Evolutionary conservation across 1,140 invertebrate genomes (phyloP), one percentile per base, ranked within the genome.

Genomic region (Parapsyche elsis): DNA sequence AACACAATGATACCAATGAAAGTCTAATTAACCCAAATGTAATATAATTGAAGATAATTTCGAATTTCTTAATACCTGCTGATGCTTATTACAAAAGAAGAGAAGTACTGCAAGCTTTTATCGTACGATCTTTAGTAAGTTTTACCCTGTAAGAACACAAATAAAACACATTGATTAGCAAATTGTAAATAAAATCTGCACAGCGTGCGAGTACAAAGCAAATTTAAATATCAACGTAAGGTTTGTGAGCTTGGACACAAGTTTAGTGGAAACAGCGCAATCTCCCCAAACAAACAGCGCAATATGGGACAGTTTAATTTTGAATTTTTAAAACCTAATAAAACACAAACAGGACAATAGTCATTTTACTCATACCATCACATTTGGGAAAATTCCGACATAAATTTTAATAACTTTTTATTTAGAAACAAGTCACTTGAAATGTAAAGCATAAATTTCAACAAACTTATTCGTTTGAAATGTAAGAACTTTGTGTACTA

Each of bases 101-200:
- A 45, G 88, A 87, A 76, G 83, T 89, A 53, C 49, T 78, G 78
- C 90, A 90, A 73, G 89, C 87, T 88, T 95, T 95, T 81, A 98
- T 97, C 1, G 93, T 94, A 86, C 97, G 96, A 86, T 97, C 96
- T 88, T 97, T 97, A 46, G 96, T 97, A 79, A 97, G 95, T 88
- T 96, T 95, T 45, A 97, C 90, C 84, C 94, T 91, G 84, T 1
- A 38, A 75, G 83, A 57, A 80, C 23, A 9, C 49, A 70, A 19
- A 81, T 73, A n/a, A 70, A 70, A 26, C 67, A 79, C 46, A 30
- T 45, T n/a, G 53, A n/a, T 2, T n/a, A 49, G 14, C 57, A 26
- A 19, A 12, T 61, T 21, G 7, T 61, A 23, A 21, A 61, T 61
- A 21, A 21, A 23, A n/a, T n/a, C n/a, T n/a, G n/a, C n/a, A n/a